Evolutionary conservation across 2,797 vertebrate species (phyloP), one percentile per base, ranked within the genome.

Genomic region (Bovichtus variegatus): DNA sequence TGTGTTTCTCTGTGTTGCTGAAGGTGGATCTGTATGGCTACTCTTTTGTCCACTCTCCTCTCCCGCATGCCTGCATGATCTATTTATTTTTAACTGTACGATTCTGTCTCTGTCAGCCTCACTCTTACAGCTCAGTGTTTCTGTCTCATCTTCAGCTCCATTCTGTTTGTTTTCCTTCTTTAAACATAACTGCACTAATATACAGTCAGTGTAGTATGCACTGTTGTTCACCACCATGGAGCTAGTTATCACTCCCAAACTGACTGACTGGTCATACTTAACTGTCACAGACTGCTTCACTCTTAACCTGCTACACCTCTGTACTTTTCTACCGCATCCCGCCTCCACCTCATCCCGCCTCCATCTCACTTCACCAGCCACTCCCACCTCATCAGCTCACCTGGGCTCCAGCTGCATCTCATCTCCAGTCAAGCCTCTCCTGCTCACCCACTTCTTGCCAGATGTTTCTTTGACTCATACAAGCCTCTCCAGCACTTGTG

Each of bases 81-180:
- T 66, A 47, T 71, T 75, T 60, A 47, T 71, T 80, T 64, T 19
- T 46, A 46, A 63, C 34, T 49, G 41, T 68, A 57, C 8, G 15
- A 49, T 60, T 53, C 38, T 44, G 27, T 70, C 60, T 70, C 53
- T 41, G 13, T 65, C 13, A 49, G 55, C 36, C 49, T 38, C 58
- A 31, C 29, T 76, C 53, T 34, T n/a, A 43, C 40, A 47, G 29
- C 40, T 70, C 59, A 31, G 21, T 21, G 19, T 49, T 34, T 40
- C 25, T 49, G 27, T 70, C 60, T 70, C 53, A 49, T 65, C 66
- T 40, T 13, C 9, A 9, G 16, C 36, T 65, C 11, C 47, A 3
- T 54, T 53, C n/a, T 40, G 2, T 63, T 41, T n/a, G n/a, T 47
- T 16, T 58, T 43, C 16, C 58, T 10, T 16, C 25, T 58, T 34